Evolutionary conservation across 2,888 invertebrate genomes (phyloP).

Genomic region (Napeogenes sylphis): DNA sequence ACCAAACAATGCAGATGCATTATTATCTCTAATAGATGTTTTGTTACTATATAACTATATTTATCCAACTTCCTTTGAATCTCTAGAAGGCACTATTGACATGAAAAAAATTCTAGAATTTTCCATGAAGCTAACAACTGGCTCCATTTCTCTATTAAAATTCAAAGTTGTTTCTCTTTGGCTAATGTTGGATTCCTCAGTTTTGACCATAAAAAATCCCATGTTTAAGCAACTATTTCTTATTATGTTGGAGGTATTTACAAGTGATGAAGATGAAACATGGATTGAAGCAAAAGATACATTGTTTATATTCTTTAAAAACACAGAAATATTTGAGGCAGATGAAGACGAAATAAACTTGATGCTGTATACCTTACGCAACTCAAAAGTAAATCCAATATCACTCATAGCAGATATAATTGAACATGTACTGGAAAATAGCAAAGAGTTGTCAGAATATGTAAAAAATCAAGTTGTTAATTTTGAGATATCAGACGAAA

Average conservation of each 20-base stretch:
- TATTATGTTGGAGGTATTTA: slow-evolving; percentile 77
- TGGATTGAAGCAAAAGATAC: slow-evolving; percentile 75
- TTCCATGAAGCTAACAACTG: slow-evolving; percentile 48
- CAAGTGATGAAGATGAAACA: slow-evolving; percentile 52
- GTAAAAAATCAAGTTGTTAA: slow-evolving; percentile 58
- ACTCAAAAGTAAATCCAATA: slow-evolving; percentile 51
- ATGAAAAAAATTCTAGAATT: slow-evolving; percentile 64
- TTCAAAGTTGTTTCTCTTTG: slow-evolving; percentile 70
- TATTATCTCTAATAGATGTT: slow-evolving; percentile 59
- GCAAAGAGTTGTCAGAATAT: slow-evolving; percentile 50
- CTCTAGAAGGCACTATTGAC: slow-evolving; percentile 63
- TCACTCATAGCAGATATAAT: slow-evolving; percentile 58
- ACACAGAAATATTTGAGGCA: slow-evolving; percentile 81
- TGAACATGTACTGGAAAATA: slow-evolving; percentile 58
- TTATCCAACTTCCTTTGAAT: slow-evolving; percentile 65
- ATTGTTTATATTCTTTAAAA: slow-evolving; percentile 77
- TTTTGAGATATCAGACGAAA: slow-evolving; percentile 59
- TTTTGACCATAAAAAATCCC: slow-evolving; percentile 69
- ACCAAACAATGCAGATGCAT: slow-evolving; percentile 50
- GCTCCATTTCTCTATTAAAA: slow-evolving; percentile 54
- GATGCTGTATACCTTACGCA: slow-evolving; percentile 78
- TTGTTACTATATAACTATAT: slow-evolving; percentile 64
- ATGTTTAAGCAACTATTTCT: slow-evolving; percentile 76
- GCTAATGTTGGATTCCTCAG: slow-evolving; percentile 67
- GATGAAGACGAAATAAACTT: slow-evolving; percentile 81